Conservation (phyloP, 2,113 vertebrate genomes). For the Vanacampus margaritifer region DNA sequence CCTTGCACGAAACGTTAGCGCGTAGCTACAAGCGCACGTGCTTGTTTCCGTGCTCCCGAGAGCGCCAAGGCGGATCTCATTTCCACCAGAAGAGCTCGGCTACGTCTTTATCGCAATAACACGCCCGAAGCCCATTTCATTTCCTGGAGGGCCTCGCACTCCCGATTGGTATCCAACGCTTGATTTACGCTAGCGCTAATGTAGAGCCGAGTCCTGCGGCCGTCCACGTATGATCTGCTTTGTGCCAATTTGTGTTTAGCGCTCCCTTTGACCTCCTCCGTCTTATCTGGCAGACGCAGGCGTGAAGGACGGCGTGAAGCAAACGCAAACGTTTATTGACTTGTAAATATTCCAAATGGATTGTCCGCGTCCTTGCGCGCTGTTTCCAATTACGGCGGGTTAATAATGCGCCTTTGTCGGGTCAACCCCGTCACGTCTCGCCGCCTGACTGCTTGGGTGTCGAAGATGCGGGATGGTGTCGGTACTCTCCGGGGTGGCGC, state of each 20-base stretch:
- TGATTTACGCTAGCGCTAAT: slow-evolving; percentile 46
- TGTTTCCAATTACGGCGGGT: slow-evolving; percentile 69
- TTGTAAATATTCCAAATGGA: slow-evolving; percentile 75
- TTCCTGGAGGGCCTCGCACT: slow-evolving; percentile 11
- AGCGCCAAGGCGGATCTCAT: neutral
- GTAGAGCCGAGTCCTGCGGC: slow-evolving; percentile 42
- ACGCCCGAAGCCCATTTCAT: slow-evolving; percentile 25
- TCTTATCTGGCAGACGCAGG: slow-evolving; percentile 62
- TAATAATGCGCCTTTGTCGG: slow-evolving; percentile 69
- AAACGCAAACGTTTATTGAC: slow-evolving; percentile 66
- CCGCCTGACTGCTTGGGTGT: neutral
- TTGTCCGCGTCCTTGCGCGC: slow-evolving; percentile 47
- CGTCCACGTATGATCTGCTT: slow-evolving; percentile 57
- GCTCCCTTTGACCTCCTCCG: slow-evolving; percentile 60
- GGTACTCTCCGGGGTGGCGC: neutral
- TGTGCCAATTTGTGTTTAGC: slow-evolving; percentile 65
- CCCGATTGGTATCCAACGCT: slow-evolving; percentile 42
- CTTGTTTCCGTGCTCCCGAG: neutral
- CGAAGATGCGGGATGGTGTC: neutral
- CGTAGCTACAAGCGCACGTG: neutral
- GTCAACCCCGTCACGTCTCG: slow-evolving; percentile 26
- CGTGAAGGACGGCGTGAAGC: slow-evolving; percentile 58
- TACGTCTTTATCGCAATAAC: slow-evolving; percentile 19
- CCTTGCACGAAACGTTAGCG: neutral
- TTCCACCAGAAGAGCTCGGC: neutral